A percentile compares a stretch with the other conserved stretches of the same genome.
Conservation (phyloP, 2,888 invertebrate species). For the Cyaniris semiargus region DNA sequence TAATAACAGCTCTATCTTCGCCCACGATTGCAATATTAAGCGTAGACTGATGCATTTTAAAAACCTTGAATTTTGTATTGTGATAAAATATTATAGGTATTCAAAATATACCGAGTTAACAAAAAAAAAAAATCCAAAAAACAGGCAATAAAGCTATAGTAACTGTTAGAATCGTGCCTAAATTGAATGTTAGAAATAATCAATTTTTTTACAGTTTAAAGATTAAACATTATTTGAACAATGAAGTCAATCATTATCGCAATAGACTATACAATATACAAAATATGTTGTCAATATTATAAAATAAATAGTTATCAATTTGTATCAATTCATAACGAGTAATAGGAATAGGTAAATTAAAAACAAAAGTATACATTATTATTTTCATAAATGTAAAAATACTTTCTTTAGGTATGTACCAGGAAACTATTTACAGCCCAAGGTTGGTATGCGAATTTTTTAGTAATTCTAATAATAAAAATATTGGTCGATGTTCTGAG, state of each 20-base stretch:
- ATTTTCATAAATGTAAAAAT: slow-evolving; percentile 2
- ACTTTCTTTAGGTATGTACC: slow-evolving; percentile 1
- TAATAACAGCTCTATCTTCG: slow-evolving; percentile 5
- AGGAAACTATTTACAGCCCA: slow-evolving; percentile 6
- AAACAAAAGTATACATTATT: not conserved
- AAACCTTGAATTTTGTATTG: not conserved
- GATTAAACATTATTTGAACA: no score
- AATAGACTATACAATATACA: no score
- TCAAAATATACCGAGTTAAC: not conserved
- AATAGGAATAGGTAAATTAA: not conserved
- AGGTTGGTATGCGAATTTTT: slow-evolving; percentile 22
- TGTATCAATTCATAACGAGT: no score
- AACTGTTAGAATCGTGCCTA: no score
- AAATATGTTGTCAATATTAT: no score
- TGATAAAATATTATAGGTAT: not conserved
- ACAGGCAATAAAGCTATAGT: no score
- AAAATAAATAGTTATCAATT: no score
- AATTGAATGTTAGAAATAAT: no score
- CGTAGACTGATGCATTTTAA: not conserved
- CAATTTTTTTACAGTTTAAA: no score
- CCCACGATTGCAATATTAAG: not conserved
- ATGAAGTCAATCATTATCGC: no score
- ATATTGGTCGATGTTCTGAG: not conserved
- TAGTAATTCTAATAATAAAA: slow-evolving; percentile 19
- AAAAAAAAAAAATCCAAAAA: not conserved